phyloP scores from a whole-genome alignment of 2,113 vertebrate species.

The Donacobius atricapilla region DNA sequence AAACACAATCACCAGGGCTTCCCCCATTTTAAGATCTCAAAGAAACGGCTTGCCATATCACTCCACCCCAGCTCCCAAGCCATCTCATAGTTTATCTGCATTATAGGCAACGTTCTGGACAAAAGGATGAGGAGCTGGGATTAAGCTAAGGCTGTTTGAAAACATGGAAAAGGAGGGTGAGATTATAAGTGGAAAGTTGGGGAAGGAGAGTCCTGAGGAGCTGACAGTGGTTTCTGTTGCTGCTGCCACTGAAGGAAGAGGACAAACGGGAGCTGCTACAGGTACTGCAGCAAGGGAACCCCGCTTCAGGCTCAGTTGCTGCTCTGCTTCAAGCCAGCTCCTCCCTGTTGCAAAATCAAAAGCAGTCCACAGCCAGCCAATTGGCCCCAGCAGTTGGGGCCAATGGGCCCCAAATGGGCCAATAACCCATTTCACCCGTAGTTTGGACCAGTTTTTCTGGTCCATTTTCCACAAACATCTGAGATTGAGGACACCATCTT shows the following conservation, averaged over 20 bases:
- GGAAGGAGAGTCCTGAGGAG: not conserved
- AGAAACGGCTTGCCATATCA: not conserved
- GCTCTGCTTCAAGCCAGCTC: not conserved
- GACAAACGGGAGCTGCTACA: not conserved
- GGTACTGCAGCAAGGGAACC: not conserved
- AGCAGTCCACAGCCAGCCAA: not conserved
- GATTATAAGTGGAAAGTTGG: accelerated
- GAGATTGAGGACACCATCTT: not conserved
- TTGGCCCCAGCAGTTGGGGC: not conserved
- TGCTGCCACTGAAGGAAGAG: accelerated
- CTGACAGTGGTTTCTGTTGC: not conserved
- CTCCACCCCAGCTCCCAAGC: not conserved
- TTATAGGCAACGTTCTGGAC: not conserved
- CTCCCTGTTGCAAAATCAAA: not conserved
- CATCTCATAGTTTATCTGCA: not conserved
- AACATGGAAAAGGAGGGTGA: not conserved
- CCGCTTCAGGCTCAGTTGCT: not conserved
- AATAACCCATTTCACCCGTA: not conserved
- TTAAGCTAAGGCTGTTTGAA: not conserved
- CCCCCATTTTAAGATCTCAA: not conserved
- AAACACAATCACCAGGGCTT: not conserved
- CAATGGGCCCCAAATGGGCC: too few relatives aligned
- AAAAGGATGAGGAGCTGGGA: not conserved
- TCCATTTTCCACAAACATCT: not conserved
- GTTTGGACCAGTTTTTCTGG: not conserved